Evolutionary conservation across 2,797 vertebrate genomes (phyloP).

Genomic region (Bovichtus variegatus): DNA sequence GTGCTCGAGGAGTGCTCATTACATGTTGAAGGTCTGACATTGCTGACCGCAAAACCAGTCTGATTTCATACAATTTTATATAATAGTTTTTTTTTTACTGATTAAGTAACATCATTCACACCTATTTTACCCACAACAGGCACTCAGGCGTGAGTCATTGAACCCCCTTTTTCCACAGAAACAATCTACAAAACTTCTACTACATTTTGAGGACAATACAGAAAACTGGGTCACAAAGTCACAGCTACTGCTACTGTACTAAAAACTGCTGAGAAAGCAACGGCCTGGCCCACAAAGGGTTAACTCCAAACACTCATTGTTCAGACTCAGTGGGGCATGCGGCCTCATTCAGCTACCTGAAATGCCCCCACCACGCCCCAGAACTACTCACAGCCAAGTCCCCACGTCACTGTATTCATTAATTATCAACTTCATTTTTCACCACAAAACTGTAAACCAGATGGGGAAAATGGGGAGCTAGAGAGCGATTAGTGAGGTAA

Average conservation of each 20-base stretch:
- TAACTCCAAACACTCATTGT: slow-evolving; percentile 56
- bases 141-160: slow-evolving; percentile 1
- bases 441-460: slow-evolving; percentile 87
- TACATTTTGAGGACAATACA: not conserved
- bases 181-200: not conserved
- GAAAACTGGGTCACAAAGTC: slow-evolving; percentile 8
- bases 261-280: slow-evolving; percentile 39
- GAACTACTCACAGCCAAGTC: slow-evolving; percentile 76
- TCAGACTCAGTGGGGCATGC: slow-evolving; percentile 61
- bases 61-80: slow-evolving; percentile 3
- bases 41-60: not conserved
- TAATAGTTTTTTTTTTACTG: not conserved
- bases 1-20: slow-evolving; percentile 17
- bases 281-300: slow-evolving; percentile 31
- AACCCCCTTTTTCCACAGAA: not conserved
- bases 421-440: slow-evolving; percentile 89
- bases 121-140: not conserved
- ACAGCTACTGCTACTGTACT: not conserved
- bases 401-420: slow-evolving; percentile 86
- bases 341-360: slow-evolving; percentile 85
- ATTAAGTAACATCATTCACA: not conserved
- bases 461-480: slow-evolving; percentile 79
- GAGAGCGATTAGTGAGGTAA: slow-evolving; percentile 71
- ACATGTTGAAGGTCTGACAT: slow-evolving; percentile 31
- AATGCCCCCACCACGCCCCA: slow-evolving; percentile 73